Evolutionary conservation across 2,888 invertebrate genomes (phyloP).

Genomic region (Drosophila fungiperda): DNA sequence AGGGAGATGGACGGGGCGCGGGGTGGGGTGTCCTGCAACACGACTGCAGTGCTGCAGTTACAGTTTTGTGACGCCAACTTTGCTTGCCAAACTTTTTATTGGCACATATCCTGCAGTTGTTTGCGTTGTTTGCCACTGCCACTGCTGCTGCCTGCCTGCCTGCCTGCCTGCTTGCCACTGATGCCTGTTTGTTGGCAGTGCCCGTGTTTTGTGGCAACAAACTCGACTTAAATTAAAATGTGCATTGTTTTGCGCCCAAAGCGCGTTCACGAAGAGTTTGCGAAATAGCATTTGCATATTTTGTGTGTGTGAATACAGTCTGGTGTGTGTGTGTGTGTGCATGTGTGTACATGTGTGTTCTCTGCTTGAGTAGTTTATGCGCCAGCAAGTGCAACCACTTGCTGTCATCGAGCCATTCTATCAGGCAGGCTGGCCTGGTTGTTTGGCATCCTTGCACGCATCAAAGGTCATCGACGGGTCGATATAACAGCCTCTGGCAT

Average conservation of each 20-base stretch:
- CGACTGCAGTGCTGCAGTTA: slow-evolving; percentile 63
- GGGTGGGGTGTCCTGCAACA: not conserved
- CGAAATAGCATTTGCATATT: slow-evolving; percentile 69
- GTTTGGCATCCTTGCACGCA: slow-evolving; percentile 51
- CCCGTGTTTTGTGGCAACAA: slow-evolving; percentile 65
- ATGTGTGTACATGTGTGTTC: slow-evolving; percentile 18
- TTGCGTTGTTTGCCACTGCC: slow-evolving; percentile 15
- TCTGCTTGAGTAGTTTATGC: slow-evolving; percentile 55
- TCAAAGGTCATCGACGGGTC: slow-evolving; percentile 61
- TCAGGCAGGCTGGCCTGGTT: slow-evolving; percentile 7
- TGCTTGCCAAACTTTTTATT: slow-evolving; percentile 81
- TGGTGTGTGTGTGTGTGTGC: slow-evolving; percentile 9
- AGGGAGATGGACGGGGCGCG: slow-evolving; percentile 5
- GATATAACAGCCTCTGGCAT: slow-evolving; percentile 28
- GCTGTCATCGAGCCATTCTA: slow-evolving; percentile 42
- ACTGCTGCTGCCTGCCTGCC: slow-evolving; percentile 13
- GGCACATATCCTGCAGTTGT: slow-evolving; percentile 74
- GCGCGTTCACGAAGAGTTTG: slow-evolving; percentile 50
- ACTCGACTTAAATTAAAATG: slow-evolving; percentile 78
- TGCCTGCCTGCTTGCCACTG: slow-evolving; percentile 16
- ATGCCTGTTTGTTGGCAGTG: slow-evolving; percentile 34
- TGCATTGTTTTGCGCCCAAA: slow-evolving; percentile 69
- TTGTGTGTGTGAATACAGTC: slow-evolving; percentile 11
- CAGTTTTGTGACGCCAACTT: slow-evolving; percentile 79
- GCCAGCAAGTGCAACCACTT: slow-evolving; percentile 40